phyloP scores from a whole-genome alignment of 2,113 vertebrate genomes.

The Myxocyprinus asiaticus region DNA sequence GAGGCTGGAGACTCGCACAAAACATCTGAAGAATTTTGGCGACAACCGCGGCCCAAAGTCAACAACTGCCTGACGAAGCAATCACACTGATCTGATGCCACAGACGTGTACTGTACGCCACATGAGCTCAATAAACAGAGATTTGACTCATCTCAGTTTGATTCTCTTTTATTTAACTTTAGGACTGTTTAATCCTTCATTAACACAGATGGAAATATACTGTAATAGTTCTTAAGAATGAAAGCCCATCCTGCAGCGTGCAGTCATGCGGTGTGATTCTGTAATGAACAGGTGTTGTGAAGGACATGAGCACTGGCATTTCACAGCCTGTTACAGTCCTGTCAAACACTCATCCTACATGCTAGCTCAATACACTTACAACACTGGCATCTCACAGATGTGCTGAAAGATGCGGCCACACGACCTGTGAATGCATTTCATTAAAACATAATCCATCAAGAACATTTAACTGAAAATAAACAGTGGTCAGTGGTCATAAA shows the following conservation, averaged over 20 bases:
- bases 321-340: constrained; percentile 31
- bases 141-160: too few relatives aligned
- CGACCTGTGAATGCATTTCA: neutral
- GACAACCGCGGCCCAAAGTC: constrained; percentile 41
- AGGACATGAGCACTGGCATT: constrained; percentile 17
- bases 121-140: neutral
- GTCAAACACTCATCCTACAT: constrained; percentile 5
- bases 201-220: neutral
- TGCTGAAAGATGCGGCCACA: constrained; percentile 23
- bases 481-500: neutral
- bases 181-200: neutral
- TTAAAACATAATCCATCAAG: neutral
- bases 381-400: neutral
- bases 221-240: too few relatives aligned
- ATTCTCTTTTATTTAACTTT: constrained; percentile 13
- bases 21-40: constrained; percentile 70
- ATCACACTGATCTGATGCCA: neutral
- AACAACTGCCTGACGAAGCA: neutral
- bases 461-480: neutral
- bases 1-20: constrained; percentile 70
- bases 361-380: neutral
- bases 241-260: too few relatives aligned
- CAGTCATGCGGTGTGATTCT: too few relatives aligned
- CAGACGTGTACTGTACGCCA: neutral
- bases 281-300: constrained; percentile 37